Evolutionary conservation across 2,888 invertebrate genomes (phyloP), one percentile per base, ranked within the genome.

Genomic region (Erebia epiphron): DNA sequence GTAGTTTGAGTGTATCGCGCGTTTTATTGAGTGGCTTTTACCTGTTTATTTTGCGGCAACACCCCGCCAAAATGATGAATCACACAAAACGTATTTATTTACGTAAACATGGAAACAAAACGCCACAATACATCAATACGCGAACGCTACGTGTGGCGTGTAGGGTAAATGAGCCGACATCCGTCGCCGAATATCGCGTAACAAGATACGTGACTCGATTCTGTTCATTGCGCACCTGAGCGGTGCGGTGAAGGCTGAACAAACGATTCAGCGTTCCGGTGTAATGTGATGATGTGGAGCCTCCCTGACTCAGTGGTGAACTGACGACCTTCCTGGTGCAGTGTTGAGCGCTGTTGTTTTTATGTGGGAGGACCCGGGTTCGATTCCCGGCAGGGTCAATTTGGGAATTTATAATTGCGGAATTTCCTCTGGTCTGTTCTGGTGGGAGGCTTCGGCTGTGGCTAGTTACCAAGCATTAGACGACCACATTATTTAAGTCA

Each of bases 181-280:
- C 65, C 56, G 65, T 52, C 16, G 56, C 43, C 56, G 56, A 66
- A 66, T 41, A 18, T 13, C 65, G 18, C 11, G 18, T 66, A 56
- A 66, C 56, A 66, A 21, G 43, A 18, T 66, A 66, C 65, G 65
- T 66, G 65, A 66, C 65, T 62, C 62, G 62, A 62, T 62, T 18
- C 21, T 62, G 56, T 14, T 57, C 56, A 57, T 21, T 49, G 21
- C 21, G 13, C 13, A 41, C 62, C 49, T 61, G 61, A 61, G 14
- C 18, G 46, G 26, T 21, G 49, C 18, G 21, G 14, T 43, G 61
- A 18, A 41, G 60, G 14, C 57, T 14, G 18, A 21, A 26, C 21
- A 26, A 57, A 14, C 14, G 56, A 14, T 57, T 13, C 14, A 26
- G 21, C 10, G 21, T 18, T 56, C 56, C 56, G 21, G 21, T 21